Base-by-base conservation (phyloP, 2,888 invertebrate species). In the Enoplolaimus lenunculus region DNA sequence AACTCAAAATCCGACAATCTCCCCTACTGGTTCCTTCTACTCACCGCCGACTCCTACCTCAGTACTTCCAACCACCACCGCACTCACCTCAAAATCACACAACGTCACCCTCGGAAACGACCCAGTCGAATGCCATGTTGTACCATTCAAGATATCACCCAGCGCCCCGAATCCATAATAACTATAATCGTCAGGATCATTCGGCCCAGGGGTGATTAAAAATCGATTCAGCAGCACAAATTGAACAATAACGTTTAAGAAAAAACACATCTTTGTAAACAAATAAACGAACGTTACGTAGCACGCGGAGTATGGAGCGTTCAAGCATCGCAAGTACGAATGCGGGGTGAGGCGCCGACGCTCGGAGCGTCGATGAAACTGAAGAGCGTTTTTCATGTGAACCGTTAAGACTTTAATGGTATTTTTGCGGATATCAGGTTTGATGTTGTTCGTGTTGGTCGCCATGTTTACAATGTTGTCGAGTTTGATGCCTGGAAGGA, bases 381-480 rank as follows among this genome's bases (percentile, higher is more conserved):
- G 73, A 1, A 80, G 75, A 1, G 79, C 79, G 60, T 80, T 80
- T 76, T 78, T 76, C 7, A 80, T 71, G 73, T 80, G 79, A 3
- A 75, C 74, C 7, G 78, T 77, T 31, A 80, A 73, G 0, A 77
- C 74, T 67, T 75, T 73, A 70, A 80, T 77, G 69, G 78, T 80
- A 3, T 76, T 75, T 69, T 73, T 69, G 66, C 77, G 77, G 71
- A 78, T 77, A 2, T 79, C 77, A 1, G 79, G 78, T 71, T 80
- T 77, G 69, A 80, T 78, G 70, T 80, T 80, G 71, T 79, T 79
- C n/a, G 78, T 76, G 68, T 80, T 79, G 1, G 76, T 75, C 2
- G 79, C 77, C 31, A 80, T 72, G 64, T 77, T 77, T 31, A 78
- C 76, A 26, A 79, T 76, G 71, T 79, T 78, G 66, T 78, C 75